Percentiles rank a stretch among this genome's conserved stretches.
phyloP scores from a whole-genome alignment of 2,888 invertebrate species.

The Andrena marginata region DNA sequence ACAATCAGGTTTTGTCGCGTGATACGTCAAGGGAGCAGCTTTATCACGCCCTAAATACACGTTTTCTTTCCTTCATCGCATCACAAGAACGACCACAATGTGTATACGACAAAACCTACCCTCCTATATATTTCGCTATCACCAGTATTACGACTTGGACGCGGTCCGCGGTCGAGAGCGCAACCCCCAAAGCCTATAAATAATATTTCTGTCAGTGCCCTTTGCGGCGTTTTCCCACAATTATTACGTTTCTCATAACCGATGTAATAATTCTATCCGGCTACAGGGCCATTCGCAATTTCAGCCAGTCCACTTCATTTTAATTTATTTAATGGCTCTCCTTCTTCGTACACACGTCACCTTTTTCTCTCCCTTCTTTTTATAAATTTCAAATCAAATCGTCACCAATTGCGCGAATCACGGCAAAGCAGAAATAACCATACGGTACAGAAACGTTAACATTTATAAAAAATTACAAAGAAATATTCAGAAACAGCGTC shows the following conservation, averaged over 20 bases:
- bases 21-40: conserved; percentile 16
- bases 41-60: conserved; percentile 3
- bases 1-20: background rate
- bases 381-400: conserved; percentile 3
- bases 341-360: background rate
- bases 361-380: background rate
- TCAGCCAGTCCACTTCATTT: conserved; percentile 44
- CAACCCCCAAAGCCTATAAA: conserved; percentile 56
- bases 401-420: too few relatives aligned
- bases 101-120: conserved; percentile 53
- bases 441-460: too few relatives aligned
- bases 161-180: conserved; percentile 33
- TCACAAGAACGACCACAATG: conserved; percentile 32
- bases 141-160: conserved; percentile 66
- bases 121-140: conserved; percentile 67
- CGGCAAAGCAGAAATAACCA: too few relatives aligned
- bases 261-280: conserved; percentile 68
- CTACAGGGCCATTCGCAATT: conserved; percentile 60
- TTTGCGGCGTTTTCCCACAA: conserved; percentile 64
- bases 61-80: conserved; percentile 23
- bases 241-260: conserved; percentile 72
- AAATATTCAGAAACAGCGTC: too few relatives aligned
- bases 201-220: conserved; percentile 69
- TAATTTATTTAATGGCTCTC: conserved; percentile 38
- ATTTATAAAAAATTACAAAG: too few relatives aligned